Evolutionary conservation across 2,888 invertebrate genomes (phyloP), one percentile per base, ranked within the genome.

Genomic region (Drosophila paranaensis): DNA sequence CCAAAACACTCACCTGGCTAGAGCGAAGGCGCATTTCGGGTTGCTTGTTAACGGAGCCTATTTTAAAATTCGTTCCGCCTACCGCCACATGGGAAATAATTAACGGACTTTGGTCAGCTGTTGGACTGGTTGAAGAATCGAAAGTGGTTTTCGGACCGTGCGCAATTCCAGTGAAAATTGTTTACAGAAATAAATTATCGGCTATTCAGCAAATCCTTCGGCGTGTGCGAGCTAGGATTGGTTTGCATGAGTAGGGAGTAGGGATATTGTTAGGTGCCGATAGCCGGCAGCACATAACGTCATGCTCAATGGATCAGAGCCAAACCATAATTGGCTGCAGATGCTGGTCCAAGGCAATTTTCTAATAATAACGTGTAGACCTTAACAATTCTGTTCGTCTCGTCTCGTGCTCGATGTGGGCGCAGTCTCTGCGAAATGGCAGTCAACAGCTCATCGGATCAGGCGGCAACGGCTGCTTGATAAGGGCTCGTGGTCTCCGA

Each of bases 121-220:
- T 83, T 83, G 64, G 78, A 81, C 61, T 60, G 71, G 46, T 45
- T 42, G 50, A 65, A 63, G 54, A 39, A 67, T 30, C 43, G 60
- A 51, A 67, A 64, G 61, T 69, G 65, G 45, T 64, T 68, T 51
- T 40, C 37, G 42, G 40, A 67, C 40, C 76, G 78, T 73, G 77
- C 70, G 69, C 71, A 72, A 74, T 88, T 90, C 87, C 74, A 77
- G 75, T 67, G 81, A 89, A 83, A 86, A 82, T 46, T 89, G 87
- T 89, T 90, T 90, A 89, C 81, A 83, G 85, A 90, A 80, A 90
- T 90, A 90, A 89, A 89, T 90, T 81, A 82, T 74, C 81, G 69
- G 79, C 71, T 73, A 77, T 75, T 79, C 86, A 74, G 77, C 71
- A 88, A 83, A 72, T 70, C 66, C 61, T 65, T 55, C 70, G 46